Evolutionary conservation across 1,140 invertebrate species (phyloP).

Genomic region (Harlomillsia oculata): DNA sequence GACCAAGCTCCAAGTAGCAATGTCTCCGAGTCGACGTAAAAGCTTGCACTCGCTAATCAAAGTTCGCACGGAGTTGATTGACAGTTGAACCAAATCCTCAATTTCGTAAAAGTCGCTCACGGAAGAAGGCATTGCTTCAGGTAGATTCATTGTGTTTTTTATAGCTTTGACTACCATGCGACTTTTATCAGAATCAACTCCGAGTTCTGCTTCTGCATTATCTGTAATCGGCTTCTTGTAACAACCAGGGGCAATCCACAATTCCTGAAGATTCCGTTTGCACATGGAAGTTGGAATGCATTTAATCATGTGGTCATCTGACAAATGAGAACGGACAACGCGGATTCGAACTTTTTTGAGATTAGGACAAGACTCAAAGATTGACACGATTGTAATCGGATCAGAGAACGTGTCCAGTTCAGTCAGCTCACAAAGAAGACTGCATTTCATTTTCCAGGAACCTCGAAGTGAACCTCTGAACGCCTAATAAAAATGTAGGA

Average conservation of each 20-base stretch:
- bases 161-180: too few species aligned
- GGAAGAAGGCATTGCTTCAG: neutral
- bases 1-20: conserved; percentile 4
- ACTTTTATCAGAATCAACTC: neutral
- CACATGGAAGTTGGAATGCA: conserved; percentile 16
- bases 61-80: neutral
- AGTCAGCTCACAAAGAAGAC: conserved; percentile 10
- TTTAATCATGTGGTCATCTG: conserved; percentile 13
- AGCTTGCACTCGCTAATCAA: conserved; percentile 6
- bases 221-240: neutral
- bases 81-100: conserved; percentile 15
- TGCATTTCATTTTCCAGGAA: conserved; percentile 11
- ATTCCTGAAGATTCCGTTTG: conserved; percentile 12
- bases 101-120: neutral
- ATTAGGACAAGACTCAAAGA: conserved; percentile 19
- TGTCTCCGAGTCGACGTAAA: conserved; percentile 13
- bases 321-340: neutral
- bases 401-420: conserved; percentile 15
- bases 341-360: conserved; percentile 13
- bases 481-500: too few species aligned
- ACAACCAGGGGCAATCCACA: conserved; percentile 25
- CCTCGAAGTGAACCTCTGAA: conserved; percentile 9
- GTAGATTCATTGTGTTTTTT: too few species aligned
- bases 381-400: neutral
- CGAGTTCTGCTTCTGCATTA: neutral